Percentiles rank a stretch among this genome's conserved stretches.
Conservation (phyloP, 2,888 invertebrate genomes). For the Germaria angustata region DNA sequence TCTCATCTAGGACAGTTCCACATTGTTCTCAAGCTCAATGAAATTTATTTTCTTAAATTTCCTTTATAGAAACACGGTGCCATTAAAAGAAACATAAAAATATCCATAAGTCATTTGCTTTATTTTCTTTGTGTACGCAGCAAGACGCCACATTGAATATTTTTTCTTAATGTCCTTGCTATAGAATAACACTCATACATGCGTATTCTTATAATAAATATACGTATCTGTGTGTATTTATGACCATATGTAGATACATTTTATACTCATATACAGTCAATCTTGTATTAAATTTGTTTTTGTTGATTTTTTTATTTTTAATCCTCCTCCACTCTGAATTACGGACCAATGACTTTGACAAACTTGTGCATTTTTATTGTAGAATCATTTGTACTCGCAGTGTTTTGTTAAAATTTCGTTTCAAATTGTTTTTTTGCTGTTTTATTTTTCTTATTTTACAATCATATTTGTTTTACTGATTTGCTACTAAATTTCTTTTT, state of each 20-base stretch:
- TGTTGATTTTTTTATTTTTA: constrained; percentile 49
- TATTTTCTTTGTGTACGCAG: constrained; percentile 52
- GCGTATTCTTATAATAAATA: neutral
- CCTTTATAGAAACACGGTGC: constrained; percentile 35
- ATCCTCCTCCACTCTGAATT: constrained; percentile 58
- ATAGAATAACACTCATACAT: constrained; percentile 36
- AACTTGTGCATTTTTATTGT: constrained; percentile 51
- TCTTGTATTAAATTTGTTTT: constrained; percentile 44
- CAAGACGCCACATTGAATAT: constrained; percentile 62
- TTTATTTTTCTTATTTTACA: constrained; percentile 68
- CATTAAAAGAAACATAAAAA: constrained; percentile 12
- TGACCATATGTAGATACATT: neutral
- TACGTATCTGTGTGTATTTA: constrained; percentile 3
- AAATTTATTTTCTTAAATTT: neutral
- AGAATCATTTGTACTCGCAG: neutral
- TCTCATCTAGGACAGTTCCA: no score
- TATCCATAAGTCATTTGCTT: constrained; percentile 55
- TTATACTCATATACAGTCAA: neutral
- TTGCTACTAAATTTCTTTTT: constrained; percentile 6
- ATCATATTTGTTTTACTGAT: constrained; percentile 52
- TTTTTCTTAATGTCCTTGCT: constrained; percentile 52
- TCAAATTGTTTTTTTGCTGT: no score
- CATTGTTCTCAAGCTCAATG: neutral
- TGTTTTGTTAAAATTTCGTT: constrained; percentile 25
- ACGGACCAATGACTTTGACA: constrained; percentile 64